These are phyloP conservation scores for Sarcophilus harrisii DNA, from an alignment of 2,797 vertebrate genomes.

Conservation along the genomic window DNA sequence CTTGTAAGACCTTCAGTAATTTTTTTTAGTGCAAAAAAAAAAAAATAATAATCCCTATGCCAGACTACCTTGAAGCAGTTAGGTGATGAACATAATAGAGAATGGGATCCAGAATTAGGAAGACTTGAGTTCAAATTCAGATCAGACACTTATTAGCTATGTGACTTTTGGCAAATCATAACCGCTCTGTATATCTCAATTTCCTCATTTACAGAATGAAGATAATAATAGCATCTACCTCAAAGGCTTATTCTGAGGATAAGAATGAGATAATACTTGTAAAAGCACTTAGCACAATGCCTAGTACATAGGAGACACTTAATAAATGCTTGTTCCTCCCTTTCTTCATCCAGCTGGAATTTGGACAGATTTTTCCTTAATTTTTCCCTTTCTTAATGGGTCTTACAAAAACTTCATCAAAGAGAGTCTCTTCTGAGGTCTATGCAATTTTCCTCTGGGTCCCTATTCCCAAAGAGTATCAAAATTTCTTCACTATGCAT, in stretches of 20 bases:
- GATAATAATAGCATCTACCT: not conserved
- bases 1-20: not conserved
- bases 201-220: not conserved
- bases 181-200: not conserved
- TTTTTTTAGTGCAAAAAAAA: not conserved
- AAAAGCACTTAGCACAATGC: not conserved
- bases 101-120: not conserved
- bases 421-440: not conserved
- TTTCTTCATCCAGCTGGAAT: not conserved
- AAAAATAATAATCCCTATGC: not conserved
- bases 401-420: not conserved
- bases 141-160: not conserved
- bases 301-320: not conserved
- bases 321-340: not conserved
- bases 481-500: not conserved
- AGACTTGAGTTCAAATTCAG: not conserved
- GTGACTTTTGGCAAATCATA: not conserved
- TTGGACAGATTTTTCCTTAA: not conserved
- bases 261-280: not conserved
- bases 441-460: not conserved
- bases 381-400: not conserved
- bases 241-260: not conserved
- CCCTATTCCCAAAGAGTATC: not conserved
- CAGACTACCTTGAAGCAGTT: not conserved
- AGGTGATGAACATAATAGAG: not conserved